Evolutionary conservation across 2,888 invertebrate species (phyloP).

Genomic region (Latheticus oryzae): DNA sequence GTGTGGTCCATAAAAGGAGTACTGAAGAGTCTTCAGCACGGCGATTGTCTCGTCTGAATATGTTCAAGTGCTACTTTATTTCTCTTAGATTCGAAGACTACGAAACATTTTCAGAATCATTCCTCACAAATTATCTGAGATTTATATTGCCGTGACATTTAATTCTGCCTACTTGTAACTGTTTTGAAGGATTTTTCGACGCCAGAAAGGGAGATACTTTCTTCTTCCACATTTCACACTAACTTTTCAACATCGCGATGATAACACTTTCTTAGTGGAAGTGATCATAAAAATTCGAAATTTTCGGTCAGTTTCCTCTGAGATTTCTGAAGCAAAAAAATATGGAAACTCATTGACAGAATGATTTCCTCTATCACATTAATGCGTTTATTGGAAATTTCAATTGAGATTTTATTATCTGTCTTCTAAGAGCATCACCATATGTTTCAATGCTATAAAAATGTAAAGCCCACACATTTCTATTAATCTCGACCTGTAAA

Average conservation of each 20-base stretch:
- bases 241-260: no score
- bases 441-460: slow-evolving; percentile 31
- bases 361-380: no score
- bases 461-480: slow-evolving; percentile 39
- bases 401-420: background rate
- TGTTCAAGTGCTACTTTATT: slow-evolving; percentile 58
- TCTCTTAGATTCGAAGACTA: slow-evolving; percentile 22
- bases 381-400: background rate
- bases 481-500: slow-evolving; percentile 34
- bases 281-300: no score
- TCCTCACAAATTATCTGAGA: slow-evolving; percentile 23
- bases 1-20: slow-evolving; percentile 52
- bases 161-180: slow-evolving; percentile 17
- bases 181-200: background rate
- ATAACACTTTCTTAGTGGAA: no score
- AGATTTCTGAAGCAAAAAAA: no score
- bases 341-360: no score
- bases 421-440: no score
- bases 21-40: slow-evolving; percentile 52
- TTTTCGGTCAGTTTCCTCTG: no score
- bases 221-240: no score
- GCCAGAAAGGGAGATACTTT: no score
- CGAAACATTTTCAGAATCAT: slow-evolving; percentile 23
- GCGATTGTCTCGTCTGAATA: slow-evolving; percentile 55
- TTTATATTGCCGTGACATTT: slow-evolving; percentile 27